phyloP scores from a whole-genome alignment of 1,140 invertebrate genomes.

The Theocolax elegans region DNA sequence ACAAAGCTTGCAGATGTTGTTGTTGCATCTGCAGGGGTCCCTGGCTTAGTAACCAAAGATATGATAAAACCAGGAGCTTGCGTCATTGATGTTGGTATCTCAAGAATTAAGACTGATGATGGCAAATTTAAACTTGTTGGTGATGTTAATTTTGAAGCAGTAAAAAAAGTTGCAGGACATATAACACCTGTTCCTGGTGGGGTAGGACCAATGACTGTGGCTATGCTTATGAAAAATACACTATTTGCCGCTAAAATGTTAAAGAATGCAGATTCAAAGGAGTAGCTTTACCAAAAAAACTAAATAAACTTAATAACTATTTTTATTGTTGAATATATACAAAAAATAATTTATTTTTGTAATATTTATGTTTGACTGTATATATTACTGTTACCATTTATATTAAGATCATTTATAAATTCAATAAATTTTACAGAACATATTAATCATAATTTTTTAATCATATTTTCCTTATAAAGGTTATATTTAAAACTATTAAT shows the following conservation, averaged over 20 bases:
- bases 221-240: constrained; percentile 90
- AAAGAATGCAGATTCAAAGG: too few species aligned
- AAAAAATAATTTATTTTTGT: too few species aligned
- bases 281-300: too few species aligned
- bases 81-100: constrained; percentile 90
- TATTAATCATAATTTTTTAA: too few species aligned
- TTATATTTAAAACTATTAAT: too few species aligned
- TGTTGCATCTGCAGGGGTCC: constrained; percentile 83
- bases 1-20: constrained; percentile 85
- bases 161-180: constrained; percentile 79
- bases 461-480: too few species aligned
- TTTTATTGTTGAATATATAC: too few species aligned
- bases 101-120: constrained; percentile 72
- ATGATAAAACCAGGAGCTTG: constrained; percentile 91
- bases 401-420: too few species aligned
- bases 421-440: too few species aligned
- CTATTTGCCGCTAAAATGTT: constrained; percentile 73
- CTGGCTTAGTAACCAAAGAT: constrained; percentile 81
- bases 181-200: constrained; percentile 90
- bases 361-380: too few species aligned
- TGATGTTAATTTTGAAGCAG: constrained; percentile 87
- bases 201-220: constrained; percentile 90
- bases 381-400: too few species aligned
- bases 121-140: constrained; percentile 84
- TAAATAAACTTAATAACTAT: too few species aligned